phyloP scores from a whole-genome alignment of 2,888 invertebrate genomes.

The Drosophila vallismaia region DNA sequence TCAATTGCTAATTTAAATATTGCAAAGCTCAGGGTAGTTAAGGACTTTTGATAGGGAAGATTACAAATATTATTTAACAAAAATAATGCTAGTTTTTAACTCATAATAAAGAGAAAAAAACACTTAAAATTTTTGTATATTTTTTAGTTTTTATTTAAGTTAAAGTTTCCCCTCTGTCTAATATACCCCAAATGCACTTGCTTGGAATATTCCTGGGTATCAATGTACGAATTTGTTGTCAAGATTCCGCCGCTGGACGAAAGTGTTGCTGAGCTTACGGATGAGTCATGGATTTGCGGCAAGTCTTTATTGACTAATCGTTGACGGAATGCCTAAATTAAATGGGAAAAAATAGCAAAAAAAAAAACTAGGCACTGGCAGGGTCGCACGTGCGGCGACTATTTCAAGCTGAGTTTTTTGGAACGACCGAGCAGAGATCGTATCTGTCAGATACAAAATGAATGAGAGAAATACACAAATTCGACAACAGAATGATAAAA shows the following conservation, averaged over 20 bases:
- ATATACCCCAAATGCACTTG: conserved; percentile 17
- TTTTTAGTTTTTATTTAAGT: no score
- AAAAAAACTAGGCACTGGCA: conserved; percentile 14
- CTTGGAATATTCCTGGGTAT: conserved; percentile 24
- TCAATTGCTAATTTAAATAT: conserved; percentile 4
- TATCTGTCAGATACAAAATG: conserved; percentile 6
- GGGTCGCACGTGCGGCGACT: conserved; percentile 31
- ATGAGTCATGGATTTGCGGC: conserved; percentile 34
- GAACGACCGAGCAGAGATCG: background rate
- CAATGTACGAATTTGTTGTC: conserved; percentile 33
- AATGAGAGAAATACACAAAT: conserved; percentile 22
- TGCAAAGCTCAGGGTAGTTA: background rate
- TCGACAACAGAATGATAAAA: conserved; percentile 79
- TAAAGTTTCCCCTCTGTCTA: background rate
- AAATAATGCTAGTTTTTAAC: no score
- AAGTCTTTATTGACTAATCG: conserved; percentile 39
- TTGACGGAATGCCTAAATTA: conserved; percentile 39
- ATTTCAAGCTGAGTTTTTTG: conserved; percentile 29
- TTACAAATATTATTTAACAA: background rate
- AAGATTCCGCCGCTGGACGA: conserved; percentile 36
- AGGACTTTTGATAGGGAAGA: background rate
- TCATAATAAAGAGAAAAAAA: no score
- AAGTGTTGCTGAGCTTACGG: conserved; percentile 31
- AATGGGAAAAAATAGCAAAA: conserved; percentile 14
- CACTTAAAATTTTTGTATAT: no score